These are phyloP conservation scores for Deilephila elpenor DNA, from an alignment of 2,888 invertebrate genomes.

Conservation along the genomic window DNA sequence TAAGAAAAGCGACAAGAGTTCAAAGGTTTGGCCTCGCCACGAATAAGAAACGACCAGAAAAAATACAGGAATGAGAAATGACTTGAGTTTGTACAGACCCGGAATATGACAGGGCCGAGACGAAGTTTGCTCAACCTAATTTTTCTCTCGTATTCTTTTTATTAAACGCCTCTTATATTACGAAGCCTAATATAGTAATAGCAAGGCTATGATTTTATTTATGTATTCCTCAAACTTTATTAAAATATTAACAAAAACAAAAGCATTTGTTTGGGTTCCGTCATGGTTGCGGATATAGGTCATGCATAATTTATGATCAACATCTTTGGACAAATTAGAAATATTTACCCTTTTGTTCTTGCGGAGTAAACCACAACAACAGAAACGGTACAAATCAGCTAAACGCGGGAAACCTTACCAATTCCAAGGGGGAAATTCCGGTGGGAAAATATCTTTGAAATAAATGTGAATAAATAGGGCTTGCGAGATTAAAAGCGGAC, in stretches of 20 bases:
- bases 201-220: background rate
- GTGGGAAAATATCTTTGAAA: conserved; percentile 78
- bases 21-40: conserved; percentile 41
- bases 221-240: background rate
- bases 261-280: conserved; percentile 47
- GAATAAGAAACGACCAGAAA: conserved; percentile 42
- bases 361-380: conserved; percentile 70
- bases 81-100: conserved; percentile 36
- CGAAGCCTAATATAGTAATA: background rate
- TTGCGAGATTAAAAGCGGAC: conserved; percentile 78
- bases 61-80: conserved; percentile 46
- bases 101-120: conserved; percentile 36
- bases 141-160: conserved; percentile 37
- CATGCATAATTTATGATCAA: conserved; percentile 59
- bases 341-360: conserved; percentile 68
- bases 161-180: conserved; percentile 26
- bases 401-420: conserved; percentile 74
- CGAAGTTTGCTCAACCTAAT: conserved; percentile 40
- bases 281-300: conserved; percentile 43
- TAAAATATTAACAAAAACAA: conserved; percentile 39
- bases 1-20: conserved; percentile 41
- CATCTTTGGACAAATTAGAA: conserved; percentile 64
- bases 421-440: conserved; percentile 78
- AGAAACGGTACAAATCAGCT: conserved; percentile 74
- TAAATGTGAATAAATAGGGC: conserved; percentile 81